A percentile compares a stretch with the other conserved stretches of the same genome.
These are phyloP conservation scores for Ommatoiulus sabulosus DNA, from an alignment of 2,888 invertebrate genomes.

Conservation along the genomic window DNA sequence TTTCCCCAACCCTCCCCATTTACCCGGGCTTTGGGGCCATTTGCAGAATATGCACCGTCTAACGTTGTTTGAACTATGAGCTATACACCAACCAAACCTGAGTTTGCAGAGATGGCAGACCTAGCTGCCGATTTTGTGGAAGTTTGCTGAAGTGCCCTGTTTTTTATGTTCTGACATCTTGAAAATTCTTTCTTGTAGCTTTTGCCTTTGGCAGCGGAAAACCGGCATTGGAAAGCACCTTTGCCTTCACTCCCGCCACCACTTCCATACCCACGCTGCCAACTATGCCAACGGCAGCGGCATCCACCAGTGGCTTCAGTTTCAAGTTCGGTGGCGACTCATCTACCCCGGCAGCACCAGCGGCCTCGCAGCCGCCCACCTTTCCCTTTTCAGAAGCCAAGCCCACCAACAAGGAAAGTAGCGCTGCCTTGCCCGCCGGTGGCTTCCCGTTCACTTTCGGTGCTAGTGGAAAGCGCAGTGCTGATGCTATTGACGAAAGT, in stretches of 20 bases:
- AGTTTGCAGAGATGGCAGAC: too few relatives aligned
- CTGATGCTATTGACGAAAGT: neutral
- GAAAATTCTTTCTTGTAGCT: slow-evolving; percentile 12
- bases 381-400: neutral
- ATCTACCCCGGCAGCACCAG: neutral
- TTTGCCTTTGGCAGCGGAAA: neutral
- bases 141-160: too few relatives aligned
- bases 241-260: slow-evolving; percentile 13
- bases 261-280: neutral
- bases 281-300: neutral
- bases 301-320: slow-evolving; percentile 29
- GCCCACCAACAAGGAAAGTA: slow-evolving; percentile 2
- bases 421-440: neutral
- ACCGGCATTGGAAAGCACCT: neutral
- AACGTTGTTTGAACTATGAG: too few relatives aligned
- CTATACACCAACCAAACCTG: too few relatives aligned
- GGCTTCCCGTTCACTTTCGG: neutral
- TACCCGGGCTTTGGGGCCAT: too few relatives aligned
- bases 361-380: neutral
- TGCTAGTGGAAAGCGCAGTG: neutral
- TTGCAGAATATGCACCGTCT: too few relatives aligned
- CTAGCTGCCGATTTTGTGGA: too few relatives aligned
- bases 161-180: neutral
- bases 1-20: too few relatives aligned
- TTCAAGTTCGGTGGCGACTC: slow-evolving; percentile 22